Conservation (phyloP, 2,888 invertebrate species). For the Diarsia brunnea region DNA sequence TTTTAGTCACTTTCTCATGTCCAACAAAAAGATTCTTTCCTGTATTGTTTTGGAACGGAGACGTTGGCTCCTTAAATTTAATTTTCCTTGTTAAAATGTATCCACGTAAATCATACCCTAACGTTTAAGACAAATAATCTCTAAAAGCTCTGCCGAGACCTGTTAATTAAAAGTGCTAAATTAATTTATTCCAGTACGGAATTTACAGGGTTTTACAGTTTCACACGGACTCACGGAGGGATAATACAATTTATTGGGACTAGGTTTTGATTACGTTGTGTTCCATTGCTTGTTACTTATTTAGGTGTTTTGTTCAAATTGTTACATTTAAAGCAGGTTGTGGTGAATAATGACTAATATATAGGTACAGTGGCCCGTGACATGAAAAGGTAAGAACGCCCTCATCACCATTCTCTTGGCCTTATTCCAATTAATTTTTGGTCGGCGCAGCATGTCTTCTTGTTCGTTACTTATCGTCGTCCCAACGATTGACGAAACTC, state of each 20-base stretch:
- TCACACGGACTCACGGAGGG: too few species aligned
- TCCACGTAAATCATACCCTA: background rate
- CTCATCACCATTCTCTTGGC: too few species aligned
- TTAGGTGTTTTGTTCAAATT: background rate
- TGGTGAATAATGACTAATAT: too few species aligned
- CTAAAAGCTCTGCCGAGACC: constrained; percentile 1
- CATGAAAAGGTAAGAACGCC: too few species aligned
- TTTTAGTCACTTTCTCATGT: too few species aligned
- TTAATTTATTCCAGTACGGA: constrained; percentile 26
- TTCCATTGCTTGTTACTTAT: background rate
- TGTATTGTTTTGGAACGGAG: background rate
- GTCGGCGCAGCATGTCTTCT: too few species aligned
- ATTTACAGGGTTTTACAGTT: too few species aligned
- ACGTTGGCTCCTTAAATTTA: background rate
- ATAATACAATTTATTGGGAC: background rate
- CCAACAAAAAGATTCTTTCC: background rate
- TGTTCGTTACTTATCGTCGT: too few species aligned
- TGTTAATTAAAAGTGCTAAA: constrained; percentile 20
- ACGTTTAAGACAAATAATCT: background rate
- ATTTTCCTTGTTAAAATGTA: background rate
- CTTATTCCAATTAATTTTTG: too few species aligned
- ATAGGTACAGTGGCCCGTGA: too few species aligned
- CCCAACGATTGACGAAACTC: too few species aligned
- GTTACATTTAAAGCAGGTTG: too few species aligned
- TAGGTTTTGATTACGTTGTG: background rate